Conservation (phyloP, 2,888 invertebrate species). For the Cybosia mesomella region DNA sequence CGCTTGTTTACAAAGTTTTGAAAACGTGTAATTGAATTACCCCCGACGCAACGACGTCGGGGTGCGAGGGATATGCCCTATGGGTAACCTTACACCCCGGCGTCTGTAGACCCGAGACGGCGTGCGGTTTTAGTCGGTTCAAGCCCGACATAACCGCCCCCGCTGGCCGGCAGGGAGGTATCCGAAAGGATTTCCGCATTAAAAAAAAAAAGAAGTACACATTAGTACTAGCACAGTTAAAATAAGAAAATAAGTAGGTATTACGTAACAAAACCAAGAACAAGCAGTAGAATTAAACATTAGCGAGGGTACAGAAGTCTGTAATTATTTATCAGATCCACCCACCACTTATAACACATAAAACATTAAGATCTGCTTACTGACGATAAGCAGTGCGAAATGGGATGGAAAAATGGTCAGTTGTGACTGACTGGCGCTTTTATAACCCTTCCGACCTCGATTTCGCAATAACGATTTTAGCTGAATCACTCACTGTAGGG, state of each 20-base stretch:
- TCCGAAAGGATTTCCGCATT: too few species aligned
- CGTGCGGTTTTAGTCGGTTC: too few species aligned
- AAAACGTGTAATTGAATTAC: too few species aligned
- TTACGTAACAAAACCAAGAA: background rate
- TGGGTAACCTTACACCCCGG: too few species aligned
- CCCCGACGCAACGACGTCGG: too few species aligned
- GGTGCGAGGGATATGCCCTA: too few species aligned
- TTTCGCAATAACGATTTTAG: background rate
- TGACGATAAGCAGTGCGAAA: background rate
- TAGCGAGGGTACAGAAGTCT: background rate
- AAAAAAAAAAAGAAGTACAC: too few species aligned
- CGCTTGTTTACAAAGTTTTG: too few species aligned
- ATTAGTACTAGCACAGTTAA: background rate
- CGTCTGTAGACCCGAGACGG: too few species aligned
- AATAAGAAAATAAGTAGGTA: background rate
- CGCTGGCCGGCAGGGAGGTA: too few species aligned
- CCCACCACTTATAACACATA: background rate
- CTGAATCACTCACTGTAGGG: background rate
- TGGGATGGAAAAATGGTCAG: background rate
- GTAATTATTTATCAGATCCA: background rate
- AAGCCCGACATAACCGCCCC: too few species aligned
- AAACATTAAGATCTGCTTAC: slow-evolving; percentile 11
- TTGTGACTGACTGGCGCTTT: background rate
- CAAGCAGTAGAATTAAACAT: background rate
- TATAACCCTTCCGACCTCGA: background rate